A percentile compares a stretch with the other conserved stretches of the same genome.
phyloP scores from a whole-genome alignment of 2,797 vertebrate species.

The Crenichthys baileyi region DNA sequence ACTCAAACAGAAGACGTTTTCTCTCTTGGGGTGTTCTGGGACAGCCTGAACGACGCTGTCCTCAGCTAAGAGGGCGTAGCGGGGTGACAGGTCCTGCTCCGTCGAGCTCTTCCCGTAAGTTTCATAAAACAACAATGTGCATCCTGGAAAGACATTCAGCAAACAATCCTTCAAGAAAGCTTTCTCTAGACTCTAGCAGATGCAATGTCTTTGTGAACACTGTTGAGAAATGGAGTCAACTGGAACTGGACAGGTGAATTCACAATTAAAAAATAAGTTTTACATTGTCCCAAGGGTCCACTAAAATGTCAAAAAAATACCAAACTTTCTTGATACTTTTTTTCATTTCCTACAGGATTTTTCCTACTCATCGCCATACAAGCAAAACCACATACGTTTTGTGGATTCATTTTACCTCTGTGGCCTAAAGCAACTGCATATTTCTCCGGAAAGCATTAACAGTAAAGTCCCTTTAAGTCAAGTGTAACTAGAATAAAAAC shows the following conservation, averaged over 20 bases:
- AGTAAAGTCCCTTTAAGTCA: constrained; percentile 22
- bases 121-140: constrained; percentile 92
- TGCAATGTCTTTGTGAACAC: constrained; percentile 15
- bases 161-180: background rate
- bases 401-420: constrained; percentile 12
- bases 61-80: constrained; percentile 90
- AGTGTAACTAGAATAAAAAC: constrained; percentile 10
- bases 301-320: background rate
- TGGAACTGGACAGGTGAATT: no score
- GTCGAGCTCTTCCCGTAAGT: constrained; percentile 87
- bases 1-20: constrained; percentile 96
- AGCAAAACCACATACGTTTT: background rate
- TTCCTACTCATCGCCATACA: background rate
- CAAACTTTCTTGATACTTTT: background rate
- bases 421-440: constrained; percentile 19
- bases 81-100: constrained; percentile 86
- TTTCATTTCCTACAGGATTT: background rate
- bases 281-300: background rate
- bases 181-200: no score
- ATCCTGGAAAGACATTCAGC: constrained; percentile 76
- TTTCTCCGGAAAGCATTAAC: background rate
- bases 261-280: no score
- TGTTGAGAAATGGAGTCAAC: background rate
- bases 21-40: constrained; percentile 94
- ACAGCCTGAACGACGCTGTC: constrained; percentile 93